phyloP scores from a whole-genome alignment of 2,113 vertebrate species.

The Triplophysa dalaica region DNA sequence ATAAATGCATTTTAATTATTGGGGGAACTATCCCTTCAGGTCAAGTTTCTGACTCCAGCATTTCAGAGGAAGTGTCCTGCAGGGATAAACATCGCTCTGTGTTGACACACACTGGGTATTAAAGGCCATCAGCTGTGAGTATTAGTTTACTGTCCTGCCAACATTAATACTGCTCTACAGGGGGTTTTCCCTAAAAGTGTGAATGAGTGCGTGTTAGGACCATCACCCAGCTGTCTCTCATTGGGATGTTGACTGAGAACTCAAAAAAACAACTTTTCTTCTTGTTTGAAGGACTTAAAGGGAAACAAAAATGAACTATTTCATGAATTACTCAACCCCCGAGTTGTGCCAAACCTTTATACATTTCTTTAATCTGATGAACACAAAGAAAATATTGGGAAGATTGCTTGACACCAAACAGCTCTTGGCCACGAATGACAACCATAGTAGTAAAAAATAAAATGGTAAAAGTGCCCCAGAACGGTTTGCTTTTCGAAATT shows the following conservation, averaged over 20 bases:
- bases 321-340: too few species aligned
- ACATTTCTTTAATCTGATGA: too few species aligned
- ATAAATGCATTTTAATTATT: too few species aligned
- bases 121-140: constrained; percentile 53
- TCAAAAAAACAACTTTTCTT: background rate
- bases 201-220: constrained; percentile 60
- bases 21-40: too few species aligned
- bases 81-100: constrained; percentile 28
- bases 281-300: background rate
- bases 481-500: too few species aligned
- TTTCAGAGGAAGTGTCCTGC: constrained; percentile 45
- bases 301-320: too few species aligned
- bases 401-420: too few species aligned
- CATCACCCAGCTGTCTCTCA: constrained; percentile 62
- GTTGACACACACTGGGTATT: constrained; percentile 58
- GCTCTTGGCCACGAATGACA: too few species aligned
- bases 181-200: constrained; percentile 67
- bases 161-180: constrained; percentile 61
- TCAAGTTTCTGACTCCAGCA: constrained; percentile 13
- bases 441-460: too few species aligned
- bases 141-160: constrained; percentile 52
- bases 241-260: constrained; percentile 24
- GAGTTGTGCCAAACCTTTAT: too few species aligned
- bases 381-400: too few species aligned
- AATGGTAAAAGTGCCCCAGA: too few species aligned